Percentiles rank a stretch among this genome's conserved stretches.
Conservation (phyloP, 2,113 vertebrate genomes). For the Ceyx cyanopectus region DNA sequence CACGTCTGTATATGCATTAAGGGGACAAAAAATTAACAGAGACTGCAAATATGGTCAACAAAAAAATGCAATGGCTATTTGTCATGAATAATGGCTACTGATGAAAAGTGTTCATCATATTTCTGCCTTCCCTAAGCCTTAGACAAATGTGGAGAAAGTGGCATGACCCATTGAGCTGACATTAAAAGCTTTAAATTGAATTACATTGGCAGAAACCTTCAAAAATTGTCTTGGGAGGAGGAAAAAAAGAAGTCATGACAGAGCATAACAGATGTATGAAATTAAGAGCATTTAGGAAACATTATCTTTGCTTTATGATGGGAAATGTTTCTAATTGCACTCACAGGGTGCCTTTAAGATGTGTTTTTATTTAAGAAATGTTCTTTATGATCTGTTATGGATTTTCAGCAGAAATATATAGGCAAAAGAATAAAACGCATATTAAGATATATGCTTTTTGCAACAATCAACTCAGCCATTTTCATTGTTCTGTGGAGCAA, state of each 20-base stretch:
- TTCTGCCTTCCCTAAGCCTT: conserved; percentile 56
- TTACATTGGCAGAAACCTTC: conserved; percentile 71
- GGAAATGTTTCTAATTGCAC: conserved; percentile 34
- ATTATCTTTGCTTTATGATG: conserved; percentile 31
- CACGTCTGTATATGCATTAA: neutral
- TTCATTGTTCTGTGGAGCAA: neutral
- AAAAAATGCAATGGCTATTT: conserved; percentile 2
- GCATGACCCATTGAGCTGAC: conserved; percentile 71
- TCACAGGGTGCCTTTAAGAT: conserved; percentile 41
- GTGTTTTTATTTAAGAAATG: conserved; percentile 32
- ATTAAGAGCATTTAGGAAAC: conserved; percentile 66
- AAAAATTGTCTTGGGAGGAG: conserved; percentile 53
- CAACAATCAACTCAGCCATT: neutral
- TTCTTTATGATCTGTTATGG: neutral
- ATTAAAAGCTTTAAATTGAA: conserved; percentile 73
- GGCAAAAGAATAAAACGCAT: conserved; percentile 19
- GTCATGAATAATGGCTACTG: neutral
- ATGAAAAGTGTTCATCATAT: conserved; percentile 58
- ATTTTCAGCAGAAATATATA: conserved; percentile 22
- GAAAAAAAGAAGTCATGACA: conserved; percentile 57
- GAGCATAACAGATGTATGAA: conserved; percentile 74
- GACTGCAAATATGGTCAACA: neutral
- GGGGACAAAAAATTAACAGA: neutral
- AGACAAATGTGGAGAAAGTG: conserved; percentile 52
- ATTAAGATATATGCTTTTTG: neutral